Conservation (phyloP, 2,888 invertebrate genomes). For the Bibio marci region DNA sequence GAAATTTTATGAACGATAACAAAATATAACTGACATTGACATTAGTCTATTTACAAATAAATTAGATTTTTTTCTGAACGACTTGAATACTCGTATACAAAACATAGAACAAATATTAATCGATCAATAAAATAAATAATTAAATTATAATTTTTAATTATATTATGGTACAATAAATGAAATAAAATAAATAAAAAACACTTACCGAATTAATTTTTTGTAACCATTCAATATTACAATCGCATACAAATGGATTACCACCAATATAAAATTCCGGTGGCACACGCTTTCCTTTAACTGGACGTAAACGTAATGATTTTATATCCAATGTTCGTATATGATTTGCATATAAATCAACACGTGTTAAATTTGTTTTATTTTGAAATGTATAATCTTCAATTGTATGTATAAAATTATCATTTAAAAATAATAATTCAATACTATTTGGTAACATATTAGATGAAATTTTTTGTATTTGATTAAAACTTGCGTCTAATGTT, state of each 20-base stretch:
- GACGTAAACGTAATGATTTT: slow-evolving; percentile 67
- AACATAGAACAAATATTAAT: no score
- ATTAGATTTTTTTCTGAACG: no score
- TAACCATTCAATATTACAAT: slow-evolving; percentile 92
- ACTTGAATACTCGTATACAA: no score
- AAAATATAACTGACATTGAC: no score
- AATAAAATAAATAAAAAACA: neutral
- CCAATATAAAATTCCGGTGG: slow-evolving; percentile 85
- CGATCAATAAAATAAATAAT: neutral
- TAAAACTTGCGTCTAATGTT: slow-evolving; percentile 81
- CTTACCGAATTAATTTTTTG: slow-evolving; percentile 68
- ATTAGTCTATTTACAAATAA: no score
- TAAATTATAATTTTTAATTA: neutral
- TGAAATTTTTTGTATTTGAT: slow-evolving; percentile 62
- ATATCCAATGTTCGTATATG: slow-evolving; percentile 80
- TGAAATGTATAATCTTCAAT: slow-evolving; percentile 82
- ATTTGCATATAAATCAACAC: slow-evolving; percentile 86
- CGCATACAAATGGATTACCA: slow-evolving; percentile 86
- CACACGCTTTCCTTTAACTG: slow-evolving; percentile 53
- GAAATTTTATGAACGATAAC: no score
- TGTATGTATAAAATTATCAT: slow-evolving; percentile 71
- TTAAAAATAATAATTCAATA: slow-evolving; percentile 70
- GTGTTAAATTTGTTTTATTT: slow-evolving; percentile 71
- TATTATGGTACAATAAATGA: neutral
- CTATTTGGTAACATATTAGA: slow-evolving; percentile 65